Evolutionary conservation across 2,888 invertebrate genomes (phyloP).

Genomic region (Lasioglossum villosulum): DNA sequence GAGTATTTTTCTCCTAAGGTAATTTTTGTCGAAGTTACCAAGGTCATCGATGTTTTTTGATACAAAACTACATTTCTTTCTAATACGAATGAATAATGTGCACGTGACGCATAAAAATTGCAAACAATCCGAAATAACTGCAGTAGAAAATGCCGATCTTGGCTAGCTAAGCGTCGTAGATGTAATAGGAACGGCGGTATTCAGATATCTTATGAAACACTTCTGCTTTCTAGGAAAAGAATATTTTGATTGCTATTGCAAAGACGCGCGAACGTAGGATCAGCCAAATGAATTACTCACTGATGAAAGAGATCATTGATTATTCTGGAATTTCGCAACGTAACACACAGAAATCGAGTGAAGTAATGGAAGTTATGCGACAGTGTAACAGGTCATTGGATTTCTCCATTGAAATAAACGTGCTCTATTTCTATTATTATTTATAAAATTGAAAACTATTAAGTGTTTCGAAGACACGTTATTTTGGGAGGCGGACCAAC

Average conservation of each 20-base stretch:
- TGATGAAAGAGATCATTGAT: constrained; percentile 25
- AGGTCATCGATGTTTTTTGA: too few species aligned
- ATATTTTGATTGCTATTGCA: constrained; percentile 29
- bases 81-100: too few species aligned
- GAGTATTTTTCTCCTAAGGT: too few species aligned
- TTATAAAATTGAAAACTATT: neutral
- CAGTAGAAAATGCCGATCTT: too few species aligned
- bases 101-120: too few species aligned
- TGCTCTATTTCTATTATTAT: neutral
- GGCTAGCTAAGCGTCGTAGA: constrained; percentile 3
- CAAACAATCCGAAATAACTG: too few species aligned
- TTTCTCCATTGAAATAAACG: neutral
- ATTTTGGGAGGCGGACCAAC: neutral
- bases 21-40: too few species aligned
- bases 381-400: neutral
- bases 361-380: neutral
- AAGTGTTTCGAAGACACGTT: neutral
- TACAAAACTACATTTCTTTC: too few species aligned
- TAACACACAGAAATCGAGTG: neutral
- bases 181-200: constrained; percentile 15
- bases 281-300: constrained; percentile 11
- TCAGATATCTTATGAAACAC: constrained; percentile 54
- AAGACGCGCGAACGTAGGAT: neutral
- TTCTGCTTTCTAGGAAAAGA: constrained; percentile 56
- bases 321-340: constrained; percentile 23